phyloP scores from a whole-genome alignment of 2,888 invertebrate species.

The Oscheius sp. region DNA sequence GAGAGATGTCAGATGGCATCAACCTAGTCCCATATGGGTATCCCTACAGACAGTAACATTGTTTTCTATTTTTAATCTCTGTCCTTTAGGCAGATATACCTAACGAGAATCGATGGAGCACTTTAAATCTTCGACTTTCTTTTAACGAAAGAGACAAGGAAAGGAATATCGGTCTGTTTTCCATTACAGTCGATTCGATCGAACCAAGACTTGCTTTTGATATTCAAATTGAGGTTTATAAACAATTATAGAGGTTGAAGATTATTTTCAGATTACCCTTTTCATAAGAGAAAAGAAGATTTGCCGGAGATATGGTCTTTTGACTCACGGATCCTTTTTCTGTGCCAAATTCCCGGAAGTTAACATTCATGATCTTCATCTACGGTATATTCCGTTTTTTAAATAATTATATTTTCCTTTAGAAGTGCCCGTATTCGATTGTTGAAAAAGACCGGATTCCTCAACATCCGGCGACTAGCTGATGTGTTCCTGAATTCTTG shows the following conservation, averaged over 20 bases:
- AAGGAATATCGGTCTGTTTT: slow-evolving; percentile 7
- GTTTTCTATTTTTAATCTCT: background rate
- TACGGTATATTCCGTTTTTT: slow-evolving; percentile 5
- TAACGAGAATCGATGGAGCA: background rate
- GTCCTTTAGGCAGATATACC: slow-evolving; percentile 1
- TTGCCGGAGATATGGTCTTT: background rate
- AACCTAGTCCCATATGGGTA: slow-evolving; percentile 8
- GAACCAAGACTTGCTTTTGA: background rate
- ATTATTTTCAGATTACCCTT: background rate
- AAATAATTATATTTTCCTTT: background rate
- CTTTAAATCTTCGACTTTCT: slow-evolving; percentile 5
- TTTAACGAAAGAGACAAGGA: slow-evolving; percentile 16
- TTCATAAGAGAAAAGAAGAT: background rate
- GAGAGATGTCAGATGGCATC: slow-evolving; percentile 22
- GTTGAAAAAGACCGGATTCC: background rate
- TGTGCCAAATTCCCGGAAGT: slow-evolving; percentile 5
- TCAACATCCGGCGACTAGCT: background rate
- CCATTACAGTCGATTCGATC: background rate
- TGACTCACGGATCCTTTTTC: background rate
- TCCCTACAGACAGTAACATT: background rate
- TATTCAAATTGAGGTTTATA: background rate
- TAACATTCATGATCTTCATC: slow-evolving; percentile 28
- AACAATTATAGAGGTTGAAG: background rate
- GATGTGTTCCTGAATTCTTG: slow-evolving; percentile 5
- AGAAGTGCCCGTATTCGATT: slow-evolving; percentile 2